These are phyloP conservation scores for Philantomba maxwellii DNA, from an alignment of 2,113 vertebrate species.

Conservation along the genomic window DNA sequence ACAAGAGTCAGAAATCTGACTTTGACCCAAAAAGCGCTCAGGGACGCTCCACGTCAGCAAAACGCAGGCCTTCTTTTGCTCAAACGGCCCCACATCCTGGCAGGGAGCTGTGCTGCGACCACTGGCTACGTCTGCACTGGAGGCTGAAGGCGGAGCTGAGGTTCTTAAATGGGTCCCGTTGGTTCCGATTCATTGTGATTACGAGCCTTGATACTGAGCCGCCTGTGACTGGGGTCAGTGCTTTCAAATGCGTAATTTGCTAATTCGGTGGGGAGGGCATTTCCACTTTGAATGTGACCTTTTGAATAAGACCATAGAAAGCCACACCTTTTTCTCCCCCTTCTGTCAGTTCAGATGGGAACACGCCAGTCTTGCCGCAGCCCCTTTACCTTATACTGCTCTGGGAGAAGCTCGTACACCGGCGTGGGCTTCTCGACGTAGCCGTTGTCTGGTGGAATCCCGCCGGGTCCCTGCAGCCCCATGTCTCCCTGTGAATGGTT, in stretches of 20 bases:
- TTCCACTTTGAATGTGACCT: not conserved
- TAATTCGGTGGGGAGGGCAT: fast-evolving
- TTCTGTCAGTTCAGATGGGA: not conserved
- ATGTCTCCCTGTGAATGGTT: conserved; percentile 70
- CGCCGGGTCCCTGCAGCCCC: conserved; percentile 78
- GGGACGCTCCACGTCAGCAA: not conserved
- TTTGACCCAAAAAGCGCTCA: not conserved
- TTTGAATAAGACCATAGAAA: not conserved
- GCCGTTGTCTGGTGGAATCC: conserved; percentile 54
- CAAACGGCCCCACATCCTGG: fast-evolving
- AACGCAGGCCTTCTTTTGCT: not conserved
- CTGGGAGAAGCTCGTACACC: not conserved
- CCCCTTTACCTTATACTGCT: conserved; percentile 77
- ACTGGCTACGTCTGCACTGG: fast-evolving
- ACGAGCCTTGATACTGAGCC: fast-evolving
- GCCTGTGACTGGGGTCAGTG: fast-evolving
- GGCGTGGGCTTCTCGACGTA: not conserved
- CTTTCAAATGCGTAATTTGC: fast-evolving
- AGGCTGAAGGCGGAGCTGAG: fast-evolving
- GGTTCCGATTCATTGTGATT: no score
- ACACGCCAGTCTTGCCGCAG: fast-evolving
- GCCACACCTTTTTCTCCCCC: fast-evolving
- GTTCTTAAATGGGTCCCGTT: not conserved
- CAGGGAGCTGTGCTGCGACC: not conserved
- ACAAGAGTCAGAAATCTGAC: not conserved